Conservation (phyloP, 2,888 invertebrate genomes). For the Zelleria hepariella region DNA sequence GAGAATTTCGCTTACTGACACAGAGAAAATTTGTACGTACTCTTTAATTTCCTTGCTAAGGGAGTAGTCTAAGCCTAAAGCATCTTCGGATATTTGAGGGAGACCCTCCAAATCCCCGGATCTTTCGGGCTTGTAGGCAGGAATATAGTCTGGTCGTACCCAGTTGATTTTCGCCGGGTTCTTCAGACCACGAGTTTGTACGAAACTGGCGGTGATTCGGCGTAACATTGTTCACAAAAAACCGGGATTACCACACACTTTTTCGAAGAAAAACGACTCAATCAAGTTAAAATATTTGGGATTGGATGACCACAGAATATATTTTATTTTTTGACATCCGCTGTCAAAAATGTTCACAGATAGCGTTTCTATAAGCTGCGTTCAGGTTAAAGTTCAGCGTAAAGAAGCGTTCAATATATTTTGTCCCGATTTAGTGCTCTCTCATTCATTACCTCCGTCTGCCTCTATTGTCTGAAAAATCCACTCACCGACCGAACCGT, state of each 20-base stretch:
- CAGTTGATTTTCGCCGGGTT: slow-evolving; percentile 83
- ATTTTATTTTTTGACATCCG: too few relatives aligned
- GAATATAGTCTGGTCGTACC: slow-evolving; percentile 79
- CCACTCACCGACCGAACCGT: too few relatives aligned
- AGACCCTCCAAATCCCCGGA: slow-evolving; percentile 79
- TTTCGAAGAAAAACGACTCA: too few relatives aligned
- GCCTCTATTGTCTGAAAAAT: too few relatives aligned
- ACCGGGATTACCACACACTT: background rate
- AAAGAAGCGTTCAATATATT: too few relatives aligned
- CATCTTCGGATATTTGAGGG: slow-evolving; percentile 65
- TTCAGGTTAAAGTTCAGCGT: too few relatives aligned
- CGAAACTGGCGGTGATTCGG: slow-evolving; percentile 36
- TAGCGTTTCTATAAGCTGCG: too few relatives aligned
- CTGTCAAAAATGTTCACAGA: too few relatives aligned
- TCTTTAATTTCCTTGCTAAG: slow-evolving; percentile 79
- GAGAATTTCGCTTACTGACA: background rate
- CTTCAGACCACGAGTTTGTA: slow-evolving; percentile 72
- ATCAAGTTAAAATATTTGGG: too few relatives aligned
- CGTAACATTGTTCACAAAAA: slow-evolving; percentile 37
- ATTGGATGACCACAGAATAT: too few relatives aligned
- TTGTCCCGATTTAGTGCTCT: too few relatives aligned
- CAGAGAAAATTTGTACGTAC: slow-evolving; percentile 49
- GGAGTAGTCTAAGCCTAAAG: slow-evolving; percentile 64
- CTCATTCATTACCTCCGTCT: too few relatives aligned
- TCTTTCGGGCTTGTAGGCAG: slow-evolving; percentile 75